phyloP scores from a whole-genome alignment of 2,113 vertebrate species.

The Xiphophorus maculatus region DNA sequence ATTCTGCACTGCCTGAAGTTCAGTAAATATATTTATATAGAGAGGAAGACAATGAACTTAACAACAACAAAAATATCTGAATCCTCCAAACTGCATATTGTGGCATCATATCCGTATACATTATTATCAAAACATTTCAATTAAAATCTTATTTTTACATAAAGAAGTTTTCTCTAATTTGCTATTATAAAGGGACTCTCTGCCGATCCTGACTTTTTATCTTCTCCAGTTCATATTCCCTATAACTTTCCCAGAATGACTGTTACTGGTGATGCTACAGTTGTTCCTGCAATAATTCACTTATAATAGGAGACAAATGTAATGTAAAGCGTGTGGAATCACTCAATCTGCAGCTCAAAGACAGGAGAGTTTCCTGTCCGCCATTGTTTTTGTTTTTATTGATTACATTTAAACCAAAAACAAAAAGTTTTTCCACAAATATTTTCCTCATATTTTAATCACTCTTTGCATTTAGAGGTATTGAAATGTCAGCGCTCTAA shows the following conservation, averaged over 20 bases:
- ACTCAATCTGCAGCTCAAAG: too few relatives aligned
- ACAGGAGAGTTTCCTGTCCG: too few relatives aligned
- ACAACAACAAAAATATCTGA: too few relatives aligned
- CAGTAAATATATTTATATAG: too few relatives aligned
- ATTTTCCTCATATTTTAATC: not conserved
- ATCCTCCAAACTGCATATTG: slow-evolving; percentile 80
- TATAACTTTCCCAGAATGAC: not conserved
- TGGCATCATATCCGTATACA: not conserved
- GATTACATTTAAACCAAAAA: too few relatives aligned
- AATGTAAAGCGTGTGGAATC: too few relatives aligned
- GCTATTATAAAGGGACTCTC: not conserved
- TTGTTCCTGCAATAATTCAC: too few relatives aligned
- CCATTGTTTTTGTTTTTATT: not conserved
- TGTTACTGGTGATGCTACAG: not conserved
- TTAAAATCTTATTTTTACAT: not conserved
- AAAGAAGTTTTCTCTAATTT: not conserved
- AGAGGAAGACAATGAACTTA: too few relatives aligned
- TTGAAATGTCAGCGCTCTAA: not conserved
- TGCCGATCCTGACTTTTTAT: not conserved
- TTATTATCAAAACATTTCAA: not conserved
- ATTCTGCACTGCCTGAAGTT: too few relatives aligned
- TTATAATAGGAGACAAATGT: too few relatives aligned
- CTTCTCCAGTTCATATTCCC: not conserved
- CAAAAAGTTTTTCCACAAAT: too few relatives aligned
- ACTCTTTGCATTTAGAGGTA: not conserved